Base-by-base conservation (phyloP, 2,113 vertebrate species). In the Tretioscincus oriximinensis region DNA sequence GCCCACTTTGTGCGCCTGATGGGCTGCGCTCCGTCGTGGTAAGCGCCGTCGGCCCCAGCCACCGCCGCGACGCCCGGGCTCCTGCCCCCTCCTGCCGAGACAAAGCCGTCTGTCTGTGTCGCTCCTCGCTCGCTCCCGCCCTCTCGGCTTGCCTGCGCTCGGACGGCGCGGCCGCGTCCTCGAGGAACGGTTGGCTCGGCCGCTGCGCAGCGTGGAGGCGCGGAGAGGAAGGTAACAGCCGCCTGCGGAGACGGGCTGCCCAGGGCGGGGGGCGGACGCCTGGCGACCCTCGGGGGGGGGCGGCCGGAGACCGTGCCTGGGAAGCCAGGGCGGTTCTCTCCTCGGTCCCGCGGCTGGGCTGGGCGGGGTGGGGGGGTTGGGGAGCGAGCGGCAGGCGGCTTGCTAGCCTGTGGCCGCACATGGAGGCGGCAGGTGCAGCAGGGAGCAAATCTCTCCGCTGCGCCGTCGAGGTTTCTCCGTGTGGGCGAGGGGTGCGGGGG, bases 371-470 rank as follows among this genome's bases (percentile, higher is more conserved):
- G 45, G 63, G 8, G 3, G 54, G 54, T 18, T 58, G 54, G 41
- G 31, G 69, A 41, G 21, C 20, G 24, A 61, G 35, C 3, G 72
- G 22, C 6, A 4, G 74, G n/a, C 2, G 60, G n/a, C 35, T 29
- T 11, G 31, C 1, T 2, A 26, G 26, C 12, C 60, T 20, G 26
- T 2, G 3, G 4, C 54, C 54, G 41, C 78, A 63, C 26, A 61
- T 49, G 41, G 35, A 61, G 68, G 54, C 26, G 31, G 80, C 80
- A 82, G 80, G 80, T 82, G 80, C 80, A 76, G 47, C 61, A 63
- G 24, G 54, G 54, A 18, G 16, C 4, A 18, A 58, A 18, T 64
- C 35, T 41, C 35, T 41, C 3, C 2, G 35, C 35, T 41, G 2
- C 35, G 35, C 35, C 35, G 35, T 41, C 35, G 35, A 41, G 35